Evolutionary conservation across 2,888 invertebrate genomes (phyloP).

Genomic region (Pachymerium ferrugineum): DNA sequence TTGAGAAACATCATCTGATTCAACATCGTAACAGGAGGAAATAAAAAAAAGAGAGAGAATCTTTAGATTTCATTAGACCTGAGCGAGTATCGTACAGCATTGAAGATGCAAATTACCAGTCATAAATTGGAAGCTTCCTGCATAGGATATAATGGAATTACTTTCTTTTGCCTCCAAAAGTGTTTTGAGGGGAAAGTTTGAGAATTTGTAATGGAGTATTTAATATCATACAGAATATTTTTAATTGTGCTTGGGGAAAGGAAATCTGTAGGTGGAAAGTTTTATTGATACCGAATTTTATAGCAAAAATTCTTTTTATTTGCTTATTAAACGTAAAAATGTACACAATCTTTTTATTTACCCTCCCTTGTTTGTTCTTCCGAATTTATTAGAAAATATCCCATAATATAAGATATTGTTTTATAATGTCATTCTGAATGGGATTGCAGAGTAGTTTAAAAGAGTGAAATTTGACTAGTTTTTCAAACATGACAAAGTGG

Average conservation of each 20-base stretch:
- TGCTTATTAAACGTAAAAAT: neutral
- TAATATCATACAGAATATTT: too few relatives aligned
- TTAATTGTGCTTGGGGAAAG: too few relatives aligned
- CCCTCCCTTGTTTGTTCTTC: too few relatives aligned
- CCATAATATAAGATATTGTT: too few relatives aligned
- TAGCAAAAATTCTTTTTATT: too few relatives aligned
- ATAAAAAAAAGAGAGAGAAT: neutral
- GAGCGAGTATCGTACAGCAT: conserved; percentile 1
- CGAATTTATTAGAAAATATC: too few relatives aligned
- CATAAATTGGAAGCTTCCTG: conserved; percentile 13
- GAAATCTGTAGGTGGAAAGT: too few relatives aligned
- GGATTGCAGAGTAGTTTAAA: neutral
- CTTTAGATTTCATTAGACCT: conserved; percentile 8
- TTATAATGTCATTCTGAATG: too few relatives aligned
- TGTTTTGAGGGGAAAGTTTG: neutral
- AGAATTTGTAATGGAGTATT: neutral
- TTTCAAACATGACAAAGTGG: neutral
- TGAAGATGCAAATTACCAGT: conserved; percentile 13
- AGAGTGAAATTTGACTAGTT: neutral
- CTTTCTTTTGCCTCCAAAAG: neutral
- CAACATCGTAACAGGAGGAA: neutral
- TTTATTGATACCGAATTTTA: too few relatives aligned
- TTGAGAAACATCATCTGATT: conserved; percentile 13
- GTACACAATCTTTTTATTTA: too few relatives aligned
- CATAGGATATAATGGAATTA: neutral